Evolutionary conservation across 2,888 invertebrate genomes (phyloP).

Genomic region (Trachelus iudaicus): DNA sequence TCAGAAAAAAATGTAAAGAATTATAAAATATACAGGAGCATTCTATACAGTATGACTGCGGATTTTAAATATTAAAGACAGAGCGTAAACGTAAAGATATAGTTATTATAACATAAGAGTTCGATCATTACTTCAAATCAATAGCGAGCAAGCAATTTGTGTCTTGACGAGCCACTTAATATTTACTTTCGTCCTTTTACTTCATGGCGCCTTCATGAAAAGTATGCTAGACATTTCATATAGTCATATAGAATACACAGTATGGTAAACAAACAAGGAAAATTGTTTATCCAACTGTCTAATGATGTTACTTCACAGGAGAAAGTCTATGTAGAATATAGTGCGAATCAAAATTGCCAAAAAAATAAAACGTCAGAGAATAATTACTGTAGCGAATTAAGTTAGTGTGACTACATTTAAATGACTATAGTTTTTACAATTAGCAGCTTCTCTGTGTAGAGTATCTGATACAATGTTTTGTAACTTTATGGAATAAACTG

Average conservation of each 20-base stretch:
- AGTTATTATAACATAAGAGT: neutral
- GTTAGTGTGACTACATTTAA: constrained; percentile 26
- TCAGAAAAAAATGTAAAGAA: neutral
- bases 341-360: constrained; percentile 13
- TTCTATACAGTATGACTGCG: neutral
- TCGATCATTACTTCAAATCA: neutral
- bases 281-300: constrained; percentile 24
- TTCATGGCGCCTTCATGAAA: constrained; percentile 1
- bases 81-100: neutral
- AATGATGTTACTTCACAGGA: constrained; percentile 25
- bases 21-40: neutral
- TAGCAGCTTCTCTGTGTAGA: constrained; percentile 9
- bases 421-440: constrained; percentile 19
- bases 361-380: neutral
- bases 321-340: constrained; percentile 36
- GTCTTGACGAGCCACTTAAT: neutral
- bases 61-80: neutral
- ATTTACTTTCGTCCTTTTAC: neutral
- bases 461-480: constrained; percentile 39
- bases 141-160: neutral
- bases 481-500: constrained; percentile 39
- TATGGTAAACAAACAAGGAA: constrained; percentile 16
- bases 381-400: constrained; percentile 2
- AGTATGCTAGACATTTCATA: neutral
- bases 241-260: neutral